Evolutionary conservation across 2,888 invertebrate genomes (phyloP), one percentile per base, ranked within the genome.

Genomic region (Eupithecia dodoneata): DNA sequence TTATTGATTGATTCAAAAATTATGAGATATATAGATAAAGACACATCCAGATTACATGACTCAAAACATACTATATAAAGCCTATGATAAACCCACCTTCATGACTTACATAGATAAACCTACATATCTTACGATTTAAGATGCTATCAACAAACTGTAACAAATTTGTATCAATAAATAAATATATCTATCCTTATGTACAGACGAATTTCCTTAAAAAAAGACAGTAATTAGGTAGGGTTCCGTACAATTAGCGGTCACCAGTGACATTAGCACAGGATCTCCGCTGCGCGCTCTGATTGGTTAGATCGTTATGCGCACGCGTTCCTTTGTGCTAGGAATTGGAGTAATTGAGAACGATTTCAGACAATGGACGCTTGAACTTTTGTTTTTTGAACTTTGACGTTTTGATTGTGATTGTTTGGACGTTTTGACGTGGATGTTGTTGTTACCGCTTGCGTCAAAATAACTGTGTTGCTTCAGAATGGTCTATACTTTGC

Each of bases 291-390:
- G 85, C 83, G 81, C 87, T 85, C 85, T 85, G 88, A 89, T 88
- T 82, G 82, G 88, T 84, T 85, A 89, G 91, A 92, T 92, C 91
- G 92, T 91, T 90, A 91, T 90, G 88, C 90, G 89, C 89, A 86
- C 89, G 87, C 89, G 87, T 86, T 83, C 82, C 85, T 83, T 84
- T 81, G 82, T 82, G 72, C 76, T 77, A 79, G 65, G 78, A 83
- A 87, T 83, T 83, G 84, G 81, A 80, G 83, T 87, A 87, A 88
- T 88, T 88, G 87, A 80, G 82, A 81, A 82, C 85, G 83, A 87
- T 87, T 86, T 82, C 81, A 76, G 81, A 81, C 81, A 81, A 80
- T 79, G 82, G 82, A 76, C 78, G 76, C 77, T 81, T 80, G 75
- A 75, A 80, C 78, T 77, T 78, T 81, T 82, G 80, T 78, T 82